Evolutionary conservation across 2,888 invertebrate species (phyloP), one percentile per base, ranked within the genome.

Genomic region (Mellilla xanthometata): DNA sequence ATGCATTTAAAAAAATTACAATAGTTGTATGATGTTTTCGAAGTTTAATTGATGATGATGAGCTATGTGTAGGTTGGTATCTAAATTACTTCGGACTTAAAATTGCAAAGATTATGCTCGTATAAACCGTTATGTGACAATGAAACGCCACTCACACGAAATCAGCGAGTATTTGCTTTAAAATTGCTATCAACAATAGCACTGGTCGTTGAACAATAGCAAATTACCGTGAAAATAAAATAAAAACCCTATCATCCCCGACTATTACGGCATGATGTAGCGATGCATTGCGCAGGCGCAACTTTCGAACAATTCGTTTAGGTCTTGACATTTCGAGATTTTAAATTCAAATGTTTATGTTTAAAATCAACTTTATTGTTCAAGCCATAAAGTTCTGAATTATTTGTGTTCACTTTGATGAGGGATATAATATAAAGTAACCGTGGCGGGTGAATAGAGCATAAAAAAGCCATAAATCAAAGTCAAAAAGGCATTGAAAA

Each of bases 401-500:
- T 2, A 8, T 22, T 52, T 54, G 26, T 3, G 8, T 26, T n/a
- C 3, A n/a, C 23, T 33, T 34, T 22, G 29, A 30, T 38, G 53
- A 65, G 69, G 68, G 75, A 72, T 74, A 74, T 68, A 78, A 76
- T 84, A 66, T 71, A 76, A 84, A 85, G 80, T 71, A 75, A 71
- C 79, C 82, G 73, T 87, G 88, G 83, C 87, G 85, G 75, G 77
- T 87, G 89, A 88, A 89, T 87, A 81, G 83, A 70, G 81, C 71
- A 89, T 88, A 90, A 90, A 90, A 90, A 90, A 82, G 59, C 62
- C 77, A 90, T 90, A 90, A 90, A 90, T 90, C 90, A 90, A 90
- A 90, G 90, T 90, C 90, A 89, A 90, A 90, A 89, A 88, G 89
- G 90, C 89, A 86, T 83, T 85, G 81, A 84, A 84, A 90, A 90